A percentile compares a stretch with the other conserved stretches of the same genome.
phyloP scores from a whole-genome alignment of 2,113 vertebrate species.

The Calyptomena viridis region DNA sequence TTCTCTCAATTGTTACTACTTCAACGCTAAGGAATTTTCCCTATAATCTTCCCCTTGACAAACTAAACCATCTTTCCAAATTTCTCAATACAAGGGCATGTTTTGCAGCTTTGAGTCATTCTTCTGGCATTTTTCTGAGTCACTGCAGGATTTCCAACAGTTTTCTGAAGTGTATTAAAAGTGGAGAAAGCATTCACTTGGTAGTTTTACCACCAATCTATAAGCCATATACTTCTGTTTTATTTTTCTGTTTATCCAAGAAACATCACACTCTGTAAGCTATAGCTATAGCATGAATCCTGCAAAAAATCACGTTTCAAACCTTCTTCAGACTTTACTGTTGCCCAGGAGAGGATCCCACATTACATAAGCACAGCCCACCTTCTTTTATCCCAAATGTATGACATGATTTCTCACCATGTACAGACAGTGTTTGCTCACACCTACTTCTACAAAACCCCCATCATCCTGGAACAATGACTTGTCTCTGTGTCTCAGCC shows the following conservation, averaged over 20 bases:
- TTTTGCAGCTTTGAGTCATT: conserved; percentile 5
- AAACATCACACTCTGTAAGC: neutral
- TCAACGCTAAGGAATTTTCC: neutral
- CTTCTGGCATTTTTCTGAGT: neutral
- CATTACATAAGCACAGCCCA: neutral
- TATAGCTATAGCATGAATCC: neutral
- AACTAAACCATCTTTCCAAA: neutral
- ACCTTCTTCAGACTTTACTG: neutral
- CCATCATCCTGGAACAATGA: neutral
- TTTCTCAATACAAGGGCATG: neutral
- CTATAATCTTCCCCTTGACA: neutral
- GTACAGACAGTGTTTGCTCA: neutral
- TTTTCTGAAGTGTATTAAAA: neutral
- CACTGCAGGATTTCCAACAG: neutral
- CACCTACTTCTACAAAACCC: neutral
- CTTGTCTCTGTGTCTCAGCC: neutral
- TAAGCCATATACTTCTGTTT: neutral
- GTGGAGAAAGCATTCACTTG: neutral
- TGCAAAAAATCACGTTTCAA: neutral
- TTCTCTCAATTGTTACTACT: neutral
- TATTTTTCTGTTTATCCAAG: neutral
- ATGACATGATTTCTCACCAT: neutral
- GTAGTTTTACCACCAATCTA: neutral
- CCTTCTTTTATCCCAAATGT: neutral
- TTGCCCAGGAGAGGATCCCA: neutral